Conservation (phyloP, 2,113 vertebrate species). For the Cyanocitta stelleri region DNA sequence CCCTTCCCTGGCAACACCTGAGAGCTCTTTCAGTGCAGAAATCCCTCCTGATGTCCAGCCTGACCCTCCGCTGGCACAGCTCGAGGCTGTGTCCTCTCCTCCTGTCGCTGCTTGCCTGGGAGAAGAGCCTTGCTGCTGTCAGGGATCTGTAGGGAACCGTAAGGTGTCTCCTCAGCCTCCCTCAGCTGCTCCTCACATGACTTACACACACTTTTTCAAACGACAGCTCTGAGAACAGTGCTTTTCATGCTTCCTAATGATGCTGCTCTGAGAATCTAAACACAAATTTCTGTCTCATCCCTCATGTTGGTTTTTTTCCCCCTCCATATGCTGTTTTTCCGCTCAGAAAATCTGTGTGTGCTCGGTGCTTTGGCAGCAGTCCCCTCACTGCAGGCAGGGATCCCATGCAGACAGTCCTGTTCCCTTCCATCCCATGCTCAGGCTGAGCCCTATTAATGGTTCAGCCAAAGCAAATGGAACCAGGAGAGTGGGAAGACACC, state of each 20-base stretch:
- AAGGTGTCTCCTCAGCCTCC: background rate
- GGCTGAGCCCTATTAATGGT: background rate
- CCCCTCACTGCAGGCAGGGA: background rate
- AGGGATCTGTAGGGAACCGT: rapidly evolving
- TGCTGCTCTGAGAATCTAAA: background rate
- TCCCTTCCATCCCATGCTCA: background rate
- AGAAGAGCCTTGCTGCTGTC: background rate
- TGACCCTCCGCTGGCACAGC: background rate
- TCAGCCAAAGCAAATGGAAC: background rate
- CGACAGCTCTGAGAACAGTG: background rate
- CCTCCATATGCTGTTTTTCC: background rate
- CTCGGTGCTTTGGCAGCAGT: background rate
- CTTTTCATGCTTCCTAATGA: background rate
- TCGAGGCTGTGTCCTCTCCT: background rate
- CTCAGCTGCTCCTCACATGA: background rate
- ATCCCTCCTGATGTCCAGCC: background rate
- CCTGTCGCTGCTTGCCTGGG: background rate
- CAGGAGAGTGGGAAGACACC: background rate
- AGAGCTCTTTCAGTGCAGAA: background rate
- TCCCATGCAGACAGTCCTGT: background rate
- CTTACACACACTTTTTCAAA: background rate
- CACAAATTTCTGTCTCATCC: background rate
- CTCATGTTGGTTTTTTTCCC: rapidly evolving
- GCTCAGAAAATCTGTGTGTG: background rate
- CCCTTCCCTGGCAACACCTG: background rate